Conservation (phyloP, 2,888 invertebrate genomes). For the Drosophila mimetica region DNA sequence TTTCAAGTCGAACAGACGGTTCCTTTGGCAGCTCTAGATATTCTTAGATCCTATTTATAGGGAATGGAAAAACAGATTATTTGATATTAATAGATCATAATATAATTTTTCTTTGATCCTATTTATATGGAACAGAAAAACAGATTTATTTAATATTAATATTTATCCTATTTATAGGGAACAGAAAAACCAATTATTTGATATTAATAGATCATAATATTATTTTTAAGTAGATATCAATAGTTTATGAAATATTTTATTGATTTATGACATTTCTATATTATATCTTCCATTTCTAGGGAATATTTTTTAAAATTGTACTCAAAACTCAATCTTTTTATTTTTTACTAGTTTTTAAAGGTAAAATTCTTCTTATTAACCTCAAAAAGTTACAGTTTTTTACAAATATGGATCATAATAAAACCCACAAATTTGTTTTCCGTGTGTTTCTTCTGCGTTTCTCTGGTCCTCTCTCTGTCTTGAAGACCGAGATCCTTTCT, state of each 20-base stretch:
- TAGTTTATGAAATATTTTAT: no score
- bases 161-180: neutral
- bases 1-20: constrained; percentile 13
- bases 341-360: no score
- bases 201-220: neutral
- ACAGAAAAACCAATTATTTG: neutral
- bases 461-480: neutral
- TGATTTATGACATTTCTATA: neutral
- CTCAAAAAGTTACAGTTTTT: neutral
- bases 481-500: constrained; percentile 20
- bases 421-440: neutral
- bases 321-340: no score
- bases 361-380: neutral
- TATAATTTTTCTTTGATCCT: neutral
- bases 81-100: neutral
- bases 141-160: neutral
- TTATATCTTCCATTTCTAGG: no score
- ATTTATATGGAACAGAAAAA: neutral
- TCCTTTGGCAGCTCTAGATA: neutral
- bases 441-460: neutral
- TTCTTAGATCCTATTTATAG: neutral
- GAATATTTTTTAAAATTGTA: no score
- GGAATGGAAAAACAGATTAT: neutral
- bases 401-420: no score
- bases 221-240: neutral